Evolutionary conservation across 2,888 invertebrate genomes (phyloP).

Genomic region (Heliconius charithonia): DNA sequence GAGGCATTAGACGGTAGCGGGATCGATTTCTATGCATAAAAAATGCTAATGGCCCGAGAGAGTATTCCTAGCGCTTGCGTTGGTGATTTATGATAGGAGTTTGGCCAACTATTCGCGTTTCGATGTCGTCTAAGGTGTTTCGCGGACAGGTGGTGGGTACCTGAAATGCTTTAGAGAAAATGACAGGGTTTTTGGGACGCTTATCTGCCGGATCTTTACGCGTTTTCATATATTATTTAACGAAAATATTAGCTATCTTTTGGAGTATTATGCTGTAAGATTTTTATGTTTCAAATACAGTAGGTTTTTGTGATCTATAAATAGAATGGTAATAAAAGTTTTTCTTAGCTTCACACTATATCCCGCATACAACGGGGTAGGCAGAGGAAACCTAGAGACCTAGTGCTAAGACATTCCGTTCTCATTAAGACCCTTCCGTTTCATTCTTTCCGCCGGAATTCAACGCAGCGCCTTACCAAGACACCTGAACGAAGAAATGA

Average conservation of each 20-base stretch:
- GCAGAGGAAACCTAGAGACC: too few species aligned
- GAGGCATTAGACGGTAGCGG: conserved; percentile 81
- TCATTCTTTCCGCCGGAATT: too few species aligned
- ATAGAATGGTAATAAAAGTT: too few species aligned
- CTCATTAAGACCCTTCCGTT: too few species aligned
- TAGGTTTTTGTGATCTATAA: too few species aligned
- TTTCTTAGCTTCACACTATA: too few species aligned
- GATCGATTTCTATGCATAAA: conserved; percentile 84
- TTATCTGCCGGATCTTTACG: conserved; percentile 27
- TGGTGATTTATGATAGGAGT: conserved; percentile 77
- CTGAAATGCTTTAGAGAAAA: conserved; percentile 42
- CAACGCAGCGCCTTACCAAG: too few species aligned
- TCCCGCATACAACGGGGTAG: too few species aligned
- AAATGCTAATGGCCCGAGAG: conserved; percentile 81
- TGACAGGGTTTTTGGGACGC: conserved; percentile 35
- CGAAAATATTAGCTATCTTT: not conserved
- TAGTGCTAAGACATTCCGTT: too few species aligned
- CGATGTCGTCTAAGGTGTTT: conserved; percentile 59
- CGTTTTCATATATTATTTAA: conserved; percentile 25
- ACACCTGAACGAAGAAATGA: too few species aligned
- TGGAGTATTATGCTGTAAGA: not conserved
- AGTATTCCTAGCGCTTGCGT: conserved; percentile 70
- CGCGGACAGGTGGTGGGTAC: conserved; percentile 62
- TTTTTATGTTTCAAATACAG: not conserved
- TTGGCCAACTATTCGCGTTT: conserved; percentile 68